Base-by-base conservation (phyloP, 2,888 invertebrate genomes). In the Chirona hameri region DNA sequence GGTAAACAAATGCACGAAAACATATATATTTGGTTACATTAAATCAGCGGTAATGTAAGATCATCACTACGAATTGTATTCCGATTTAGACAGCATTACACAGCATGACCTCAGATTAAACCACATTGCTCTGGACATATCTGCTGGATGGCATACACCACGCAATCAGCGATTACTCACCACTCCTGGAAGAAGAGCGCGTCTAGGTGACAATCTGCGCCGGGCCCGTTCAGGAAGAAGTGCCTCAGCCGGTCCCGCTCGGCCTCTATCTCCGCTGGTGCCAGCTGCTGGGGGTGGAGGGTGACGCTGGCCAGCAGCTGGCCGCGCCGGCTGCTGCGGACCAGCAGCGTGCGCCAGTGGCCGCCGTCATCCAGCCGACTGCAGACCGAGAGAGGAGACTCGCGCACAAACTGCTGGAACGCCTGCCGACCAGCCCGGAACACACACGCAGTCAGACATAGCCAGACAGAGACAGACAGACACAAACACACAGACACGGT, bases 311-410 rank as follows among this genome's bases (percentile, higher is more conserved):
- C 86, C 89, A 90, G 89, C 24, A 88, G 85, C 84, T 89, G 88
- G 55, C 88, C 87, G 15, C 84, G 84, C 21, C 87, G 87, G 83
- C 89, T 88, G 15, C 87, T 90, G 21, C 91, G 87, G 27, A 91
- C 88, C 1, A 89, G 87, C 81, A 91, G 84, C 86, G 88, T 88
- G 84, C 89, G 87, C 91, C 91, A 91, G 86, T 89, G 87, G 12
- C 91, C 91, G 10, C 87, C 86, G 76, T 88, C 87, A 46, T 86
- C 86, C 84, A 88, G 88, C 79, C 89, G 88, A 83, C 88, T 87
- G 85, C 88, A 90, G 4, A 88, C 87, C 24, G 82, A 83, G 52
- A 87, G 84, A 3, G 85, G 82, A n/a, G 87, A 89, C 21, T 86
- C 84, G 81, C 88, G 87, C 27, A 87, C 84, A 84, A 89, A 88